Evolutionary conservation across 2,113 vertebrate genomes (phyloP), one percentile per base, ranked within the genome.

Genomic region (Halichoeres trimaculatus): DNA sequence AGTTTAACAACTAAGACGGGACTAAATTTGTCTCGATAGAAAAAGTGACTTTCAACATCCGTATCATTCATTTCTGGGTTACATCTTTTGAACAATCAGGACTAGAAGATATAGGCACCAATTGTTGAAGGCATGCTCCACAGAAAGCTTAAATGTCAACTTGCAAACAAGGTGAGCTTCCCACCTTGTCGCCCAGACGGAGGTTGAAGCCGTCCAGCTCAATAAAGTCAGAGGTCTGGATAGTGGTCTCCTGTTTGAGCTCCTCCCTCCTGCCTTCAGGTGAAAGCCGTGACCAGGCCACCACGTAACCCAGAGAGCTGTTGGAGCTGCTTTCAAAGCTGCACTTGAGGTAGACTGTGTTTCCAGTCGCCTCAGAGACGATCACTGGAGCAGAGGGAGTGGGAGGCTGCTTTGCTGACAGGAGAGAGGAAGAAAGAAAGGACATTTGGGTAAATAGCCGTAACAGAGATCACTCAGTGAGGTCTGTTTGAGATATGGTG

Each of bases 141-240:
- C 30, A 30, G 6, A 30, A 30, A 30, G 30, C 30, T 4, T 6
- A 30, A 4, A 30, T 30, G 30, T 30, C 30, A 30, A 30, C 30
- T 34, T 4, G 19, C n/a, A 45, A 3, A n/a, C 14, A 50, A 60
- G n/a, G n/a, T n/a, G n/a, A n/a, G n/a, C n/a, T 35, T 48, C 73
- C 36, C 91, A 99, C 96, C 91, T 85, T 95, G 80, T 98, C 96
- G 86, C 96, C 96, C 43, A 98, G 93, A 71, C 95, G 93, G 26
- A 98, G 23, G 51, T 95, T 98, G 86, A 98, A 94, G 10, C 97
- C 96, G 51, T 98, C 97, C 78, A 98, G 77, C 78, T 99, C 96
- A 19, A 97, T 94, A 26, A 94, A 85, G 41, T 95, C 95, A 35
- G 92, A 92, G 0, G 88, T 79, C 78, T 91, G 94, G 78, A 97